These are phyloP conservation scores for Tolypeutes matacus DNA, from an alignment of 2,797 vertebrate species.

Conservation along the genomic window DNA sequence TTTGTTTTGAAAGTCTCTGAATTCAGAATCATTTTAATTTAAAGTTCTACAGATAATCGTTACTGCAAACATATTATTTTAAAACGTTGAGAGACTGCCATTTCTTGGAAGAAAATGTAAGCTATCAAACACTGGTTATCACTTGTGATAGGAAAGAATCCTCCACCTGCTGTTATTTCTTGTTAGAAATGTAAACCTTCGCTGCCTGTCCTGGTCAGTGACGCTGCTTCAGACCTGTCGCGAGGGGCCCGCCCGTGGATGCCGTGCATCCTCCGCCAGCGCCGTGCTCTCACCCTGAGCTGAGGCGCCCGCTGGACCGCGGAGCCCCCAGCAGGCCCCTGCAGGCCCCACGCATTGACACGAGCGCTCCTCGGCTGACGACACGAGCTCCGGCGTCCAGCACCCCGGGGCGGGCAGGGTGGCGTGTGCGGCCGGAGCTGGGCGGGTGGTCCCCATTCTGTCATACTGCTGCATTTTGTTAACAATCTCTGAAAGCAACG, in stretches of 20 bases:
- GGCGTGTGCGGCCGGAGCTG: slow-evolving; percentile 80
- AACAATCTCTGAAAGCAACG: slow-evolving; percentile 76
- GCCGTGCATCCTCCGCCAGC: slow-evolving; percentile 91
- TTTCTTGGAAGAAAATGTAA: slow-evolving; percentile 91
- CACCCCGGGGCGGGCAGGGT: slow-evolving; percentile 83
- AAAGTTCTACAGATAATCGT: slow-evolving; percentile 89
- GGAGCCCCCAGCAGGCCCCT: slow-evolving; percentile 91
- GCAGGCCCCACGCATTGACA: slow-evolving; percentile 89
- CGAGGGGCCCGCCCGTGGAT: slow-evolving; percentile 89
- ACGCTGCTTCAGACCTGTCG: slow-evolving; percentile 88
- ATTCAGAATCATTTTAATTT: slow-evolving; percentile 91
- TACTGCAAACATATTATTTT: slow-evolving; percentile 91
- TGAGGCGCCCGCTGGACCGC: slow-evolving; percentile 93
- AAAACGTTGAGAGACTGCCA: slow-evolving; percentile 90
- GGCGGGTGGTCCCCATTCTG: slow-evolving; percentile 79
- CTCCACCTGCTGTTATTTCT: slow-evolving; percentile 90
- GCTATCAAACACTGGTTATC: slow-evolving; percentile 90
- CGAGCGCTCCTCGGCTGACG: slow-evolving; percentile 86
- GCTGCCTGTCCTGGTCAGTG: slow-evolving; percentile 90
- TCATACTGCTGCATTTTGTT: slow-evolving; percentile 83
- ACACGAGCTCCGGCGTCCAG: slow-evolving; percentile 84
- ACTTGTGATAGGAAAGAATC: slow-evolving; percentile 91
- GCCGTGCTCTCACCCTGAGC: slow-evolving; percentile 92
- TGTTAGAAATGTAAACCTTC: slow-evolving; percentile 92
- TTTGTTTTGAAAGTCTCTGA: slow-evolving; percentile 90